A percentile compares a stretch with the other conserved stretches of the same genome.
These are phyloP conservation scores for Fregetta grallaria DNA, from an alignment of 2,113 vertebrate species.

Conservation along the genomic window DNA sequence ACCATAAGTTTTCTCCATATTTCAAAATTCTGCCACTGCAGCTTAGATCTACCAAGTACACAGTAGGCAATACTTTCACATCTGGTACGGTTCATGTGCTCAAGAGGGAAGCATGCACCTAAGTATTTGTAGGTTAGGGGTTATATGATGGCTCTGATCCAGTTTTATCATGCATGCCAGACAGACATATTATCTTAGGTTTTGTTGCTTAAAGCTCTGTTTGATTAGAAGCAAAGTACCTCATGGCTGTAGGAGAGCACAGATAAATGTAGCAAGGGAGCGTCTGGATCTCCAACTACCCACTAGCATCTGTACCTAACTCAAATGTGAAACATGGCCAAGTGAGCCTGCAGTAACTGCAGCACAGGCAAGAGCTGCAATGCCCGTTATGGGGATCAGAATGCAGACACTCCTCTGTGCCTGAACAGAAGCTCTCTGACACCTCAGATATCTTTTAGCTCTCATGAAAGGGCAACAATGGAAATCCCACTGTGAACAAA, in stretches of 20 bases:
- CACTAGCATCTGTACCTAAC: not conserved
- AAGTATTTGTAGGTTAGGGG: not conserved
- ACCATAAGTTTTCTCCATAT: not conserved
- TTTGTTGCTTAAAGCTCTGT: not conserved
- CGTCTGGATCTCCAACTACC: not conserved
- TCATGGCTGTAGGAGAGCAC: not conserved
- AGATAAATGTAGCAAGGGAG: slow-evolving; percentile 2
- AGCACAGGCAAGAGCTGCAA: not conserved
- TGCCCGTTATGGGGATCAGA: not conserved
- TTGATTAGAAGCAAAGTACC: not conserved
- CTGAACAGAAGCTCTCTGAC: not conserved
- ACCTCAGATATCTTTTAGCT: not conserved
- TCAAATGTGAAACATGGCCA: not conserved
- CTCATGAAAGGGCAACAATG: not conserved
- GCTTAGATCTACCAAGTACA: not conserved
- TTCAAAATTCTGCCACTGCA: not conserved
- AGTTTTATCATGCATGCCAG: not conserved
- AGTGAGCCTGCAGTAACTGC: not conserved
- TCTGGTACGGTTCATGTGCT: not conserved
- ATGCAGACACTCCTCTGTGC: not conserved
- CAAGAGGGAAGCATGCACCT: not conserved
- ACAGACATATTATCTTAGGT: not conserved
- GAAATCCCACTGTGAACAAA: not conserved
- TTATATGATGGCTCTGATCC: not conserved
- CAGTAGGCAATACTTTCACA: not conserved